A percentile compares a stretch with the other conserved stretches of the same genome.
These are phyloP conservation scores for Pteronura brasiliensis DNA, from an alignment of 2,113 vertebrate genomes.

Conservation along the genomic window DNA sequence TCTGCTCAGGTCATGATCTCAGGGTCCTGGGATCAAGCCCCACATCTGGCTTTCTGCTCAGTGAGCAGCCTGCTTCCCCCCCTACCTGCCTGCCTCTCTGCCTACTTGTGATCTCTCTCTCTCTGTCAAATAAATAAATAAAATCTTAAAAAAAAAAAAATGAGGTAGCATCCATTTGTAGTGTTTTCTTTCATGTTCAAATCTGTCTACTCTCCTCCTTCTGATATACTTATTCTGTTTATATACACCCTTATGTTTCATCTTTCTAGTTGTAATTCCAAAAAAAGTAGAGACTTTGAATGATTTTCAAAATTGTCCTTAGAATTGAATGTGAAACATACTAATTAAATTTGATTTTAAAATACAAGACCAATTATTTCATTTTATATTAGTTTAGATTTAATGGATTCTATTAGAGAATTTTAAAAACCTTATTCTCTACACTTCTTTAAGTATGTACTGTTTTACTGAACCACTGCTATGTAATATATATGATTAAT, in stretches of 20 bases:
- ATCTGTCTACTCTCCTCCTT: not conserved
- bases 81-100: too few relatives aligned
- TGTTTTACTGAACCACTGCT: not conserved
- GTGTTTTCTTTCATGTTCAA: not conserved
- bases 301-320: not conserved
- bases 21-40: too few relatives aligned
- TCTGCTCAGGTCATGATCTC: too few relatives aligned
- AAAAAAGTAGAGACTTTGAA: not conserved
- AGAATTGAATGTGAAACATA: not conserved
- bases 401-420: not conserved
- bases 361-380: not conserved
- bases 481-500: not conserved
- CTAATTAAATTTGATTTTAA: not conserved
- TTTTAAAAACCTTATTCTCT: not conserved
- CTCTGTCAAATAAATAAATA: too few relatives aligned
- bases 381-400: not conserved
- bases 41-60: too few relatives aligned
- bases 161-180: too few relatives aligned
- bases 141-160: too few relatives aligned
- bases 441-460: not conserved
- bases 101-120: too few relatives aligned
- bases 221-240: not conserved
- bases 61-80: too few relatives aligned
- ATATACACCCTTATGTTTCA: not conserved
- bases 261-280: not conserved